A percentile compares a stretch with the other conserved stretches of the same genome.
phyloP scores from a whole-genome alignment of 2,888 invertebrate genomes.

The Linnaemya vulpina region DNA sequence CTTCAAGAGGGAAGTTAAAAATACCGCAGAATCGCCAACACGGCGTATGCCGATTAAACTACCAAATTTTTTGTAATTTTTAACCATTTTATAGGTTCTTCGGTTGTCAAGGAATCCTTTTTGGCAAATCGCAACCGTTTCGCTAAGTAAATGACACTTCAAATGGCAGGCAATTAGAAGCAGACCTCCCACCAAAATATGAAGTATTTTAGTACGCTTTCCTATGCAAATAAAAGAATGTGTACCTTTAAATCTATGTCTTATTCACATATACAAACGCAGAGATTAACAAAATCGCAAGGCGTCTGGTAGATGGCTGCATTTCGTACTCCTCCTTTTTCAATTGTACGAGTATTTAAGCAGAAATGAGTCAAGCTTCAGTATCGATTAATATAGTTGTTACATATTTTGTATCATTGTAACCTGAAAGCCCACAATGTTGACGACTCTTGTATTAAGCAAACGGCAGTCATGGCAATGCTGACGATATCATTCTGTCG shows the following conservation, averaged over 20 bases:
- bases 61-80: no score
- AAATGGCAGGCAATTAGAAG: no score
- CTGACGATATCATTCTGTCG: constrained; percentile 42
- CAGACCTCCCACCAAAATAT: no score
- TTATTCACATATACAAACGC: constrained; percentile 1
- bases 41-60: no score
- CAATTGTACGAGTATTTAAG: constrained; percentile 8
- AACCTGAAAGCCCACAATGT: constrained; percentile 62
- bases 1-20: no score
- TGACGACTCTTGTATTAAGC: constrained; percentile 66
- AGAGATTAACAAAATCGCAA: constrained; percentile 14
- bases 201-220: no score
- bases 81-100: no score
- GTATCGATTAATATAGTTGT: constrained; percentile 69
- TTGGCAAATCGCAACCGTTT: no score
- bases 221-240: not conserved
- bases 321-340: not conserved
- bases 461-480: constrained; percentile 56
- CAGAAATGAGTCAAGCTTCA: constrained; percentile 64
- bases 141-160: no score
- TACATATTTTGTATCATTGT: constrained; percentile 58
- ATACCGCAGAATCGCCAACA: no score
- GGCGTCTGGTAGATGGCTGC: not conserved
- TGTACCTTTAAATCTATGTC: not conserved
- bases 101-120: no score